phyloP scores from a whole-genome alignment of 2,888 invertebrate genomes.

The Phortica okadai region DNA sequence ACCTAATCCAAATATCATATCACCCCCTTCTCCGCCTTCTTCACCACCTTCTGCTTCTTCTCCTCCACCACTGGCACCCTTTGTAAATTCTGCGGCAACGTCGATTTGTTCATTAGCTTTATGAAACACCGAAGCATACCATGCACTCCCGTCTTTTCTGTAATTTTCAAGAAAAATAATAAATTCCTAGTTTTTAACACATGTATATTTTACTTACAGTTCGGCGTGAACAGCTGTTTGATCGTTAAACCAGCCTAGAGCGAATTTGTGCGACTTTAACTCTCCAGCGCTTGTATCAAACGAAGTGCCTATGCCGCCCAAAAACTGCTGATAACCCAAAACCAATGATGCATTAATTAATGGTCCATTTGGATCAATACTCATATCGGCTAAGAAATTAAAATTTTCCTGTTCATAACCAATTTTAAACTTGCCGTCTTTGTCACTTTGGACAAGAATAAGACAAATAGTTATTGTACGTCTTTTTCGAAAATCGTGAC shows the following conservation, averaged over 20 bases:
- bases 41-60: neutral
- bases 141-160: constrained; percentile 46
- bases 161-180: neutral
- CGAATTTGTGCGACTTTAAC: constrained; percentile 91
- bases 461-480: too few species aligned
- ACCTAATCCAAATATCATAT: constrained; percentile 91
- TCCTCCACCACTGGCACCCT: neutral
- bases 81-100: constrained; percentile 45
- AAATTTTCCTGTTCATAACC: constrained; percentile 88
- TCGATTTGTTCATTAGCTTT: constrained; percentile 51
- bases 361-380: constrained; percentile 88
- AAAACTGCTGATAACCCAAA: constrained; percentile 91
- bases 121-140: constrained; percentile 55
- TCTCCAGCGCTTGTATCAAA: constrained; percentile 92
- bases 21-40: constrained; percentile 84
- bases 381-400: constrained; percentile 87
- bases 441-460: constrained; percentile 65
- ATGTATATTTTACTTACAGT: constrained; percentile 81
- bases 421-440: constrained; percentile 87
- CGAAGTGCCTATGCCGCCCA: constrained; percentile 90
- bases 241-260: constrained; percentile 89
- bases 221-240: constrained; percentile 94
- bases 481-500: neutral
- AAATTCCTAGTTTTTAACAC: too few species aligned
- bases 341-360: constrained; percentile 87